Conservation (phyloP, 2,797 vertebrate genomes). For the Onychomys torridus region DNA sequence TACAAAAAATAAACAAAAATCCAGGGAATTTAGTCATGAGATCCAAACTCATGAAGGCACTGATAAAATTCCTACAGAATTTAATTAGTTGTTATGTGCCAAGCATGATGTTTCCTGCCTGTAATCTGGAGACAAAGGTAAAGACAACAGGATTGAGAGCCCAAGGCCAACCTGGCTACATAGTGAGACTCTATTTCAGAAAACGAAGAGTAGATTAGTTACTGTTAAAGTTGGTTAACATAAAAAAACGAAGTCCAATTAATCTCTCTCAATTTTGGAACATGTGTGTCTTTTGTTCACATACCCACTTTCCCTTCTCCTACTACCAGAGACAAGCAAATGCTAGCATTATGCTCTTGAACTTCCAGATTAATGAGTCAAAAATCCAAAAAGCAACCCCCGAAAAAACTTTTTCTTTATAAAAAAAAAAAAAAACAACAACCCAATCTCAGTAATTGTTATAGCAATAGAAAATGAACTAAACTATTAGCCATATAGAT, state of each 20-base stretch:
- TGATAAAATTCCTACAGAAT: neutral
- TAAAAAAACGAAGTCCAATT: neutral
- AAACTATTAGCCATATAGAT: neutral
- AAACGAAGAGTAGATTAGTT: neutral
- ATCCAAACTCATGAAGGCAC: neutral
- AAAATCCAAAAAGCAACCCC: neutral
- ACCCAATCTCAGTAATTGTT: neutral
- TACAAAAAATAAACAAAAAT: neutral
- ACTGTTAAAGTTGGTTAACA: neutral
- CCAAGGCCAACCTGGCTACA: neutral
- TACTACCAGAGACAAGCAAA: neutral
- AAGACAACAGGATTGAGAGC: neutral
- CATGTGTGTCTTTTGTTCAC: neutral
- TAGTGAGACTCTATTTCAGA: neutral
- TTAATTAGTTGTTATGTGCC: neutral
- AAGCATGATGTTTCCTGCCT: neutral
- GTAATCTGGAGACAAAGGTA: neutral
- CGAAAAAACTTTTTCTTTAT: neutral
- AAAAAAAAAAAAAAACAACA: neutral
- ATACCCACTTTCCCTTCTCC: neutral
- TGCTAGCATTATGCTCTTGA: neutral
- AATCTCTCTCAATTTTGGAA: neutral
- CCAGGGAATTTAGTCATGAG: neutral
- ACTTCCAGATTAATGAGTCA: neutral
- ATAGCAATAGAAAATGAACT: neutral